These are phyloP conservation scores for Galemys pyrenaicus DNA, from an alignment of 2,113 vertebrate species.

Conservation along the genomic window DNA sequence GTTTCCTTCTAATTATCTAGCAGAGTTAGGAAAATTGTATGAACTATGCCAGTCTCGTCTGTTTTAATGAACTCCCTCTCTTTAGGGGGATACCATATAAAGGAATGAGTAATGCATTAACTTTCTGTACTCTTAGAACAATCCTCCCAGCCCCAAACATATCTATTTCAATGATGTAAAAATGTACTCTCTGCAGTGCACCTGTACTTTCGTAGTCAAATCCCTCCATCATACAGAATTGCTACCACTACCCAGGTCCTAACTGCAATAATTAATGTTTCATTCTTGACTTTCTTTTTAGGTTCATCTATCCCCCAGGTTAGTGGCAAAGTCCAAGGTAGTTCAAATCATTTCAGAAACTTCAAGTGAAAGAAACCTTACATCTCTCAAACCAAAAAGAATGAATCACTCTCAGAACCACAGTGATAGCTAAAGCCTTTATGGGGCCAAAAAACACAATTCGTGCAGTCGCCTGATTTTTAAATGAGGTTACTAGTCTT, in stretches of 20 bases:
- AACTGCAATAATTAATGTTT: background rate
- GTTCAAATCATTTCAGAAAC: background rate
- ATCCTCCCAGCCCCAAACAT: background rate
- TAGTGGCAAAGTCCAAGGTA: background rate
- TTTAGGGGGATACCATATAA: background rate
- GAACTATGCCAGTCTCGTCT: background rate
- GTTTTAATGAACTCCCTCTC: conserved; percentile 24
- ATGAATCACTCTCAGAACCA: background rate
- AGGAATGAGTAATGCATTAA: conserved; percentile 5
- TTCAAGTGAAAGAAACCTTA: background rate
- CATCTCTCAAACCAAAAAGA: background rate
- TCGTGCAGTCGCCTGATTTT: background rate
- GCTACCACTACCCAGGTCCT: background rate
- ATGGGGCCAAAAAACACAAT: background rate
- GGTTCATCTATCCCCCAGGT: background rate
- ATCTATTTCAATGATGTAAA: conserved; percentile 33
- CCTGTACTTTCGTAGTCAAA: background rate
- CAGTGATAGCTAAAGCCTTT: background rate
- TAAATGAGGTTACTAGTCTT: background rate
- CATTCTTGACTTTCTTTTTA: background rate
- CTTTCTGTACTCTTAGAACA: background rate
- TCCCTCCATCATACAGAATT: background rate
- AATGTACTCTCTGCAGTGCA: background rate
- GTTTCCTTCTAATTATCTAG: background rate
- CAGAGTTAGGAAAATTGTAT: background rate